These are phyloP conservation scores for Lasioglossum oenotherae DNA, from an alignment of 2,888 invertebrate species.

Conservation along the genomic window DNA sequence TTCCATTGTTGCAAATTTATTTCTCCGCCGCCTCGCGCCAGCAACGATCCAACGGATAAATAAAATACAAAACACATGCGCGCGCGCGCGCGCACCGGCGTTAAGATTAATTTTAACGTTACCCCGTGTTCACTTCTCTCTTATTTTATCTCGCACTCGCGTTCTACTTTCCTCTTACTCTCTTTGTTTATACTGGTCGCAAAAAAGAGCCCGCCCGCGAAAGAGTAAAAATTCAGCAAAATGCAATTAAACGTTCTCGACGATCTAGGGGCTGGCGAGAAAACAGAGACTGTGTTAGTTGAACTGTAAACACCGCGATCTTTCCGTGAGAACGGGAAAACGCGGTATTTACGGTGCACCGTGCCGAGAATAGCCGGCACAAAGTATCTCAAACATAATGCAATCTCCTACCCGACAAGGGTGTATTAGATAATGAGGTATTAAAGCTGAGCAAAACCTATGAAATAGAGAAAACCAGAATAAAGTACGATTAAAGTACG, in stretches of 20 bases:
- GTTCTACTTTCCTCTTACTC: background rate
- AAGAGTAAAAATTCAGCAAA: background rate
- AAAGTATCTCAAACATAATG: background rate
- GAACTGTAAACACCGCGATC: constrained; percentile 15
- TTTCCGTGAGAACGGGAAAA: background rate
- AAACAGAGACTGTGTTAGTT: constrained; percentile 12
- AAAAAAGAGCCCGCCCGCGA: background rate
- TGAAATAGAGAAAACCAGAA: background rate
- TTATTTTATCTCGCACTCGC: background rate
- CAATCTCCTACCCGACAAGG: background rate
- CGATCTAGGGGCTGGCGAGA: constrained; percentile 1
- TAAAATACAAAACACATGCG: background rate
- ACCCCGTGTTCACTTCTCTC: background rate
- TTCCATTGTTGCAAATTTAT: constrained; percentile 2
- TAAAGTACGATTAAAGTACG: background rate
- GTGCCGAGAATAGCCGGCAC: background rate
- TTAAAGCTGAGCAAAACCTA: background rate
- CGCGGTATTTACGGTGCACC: background rate
- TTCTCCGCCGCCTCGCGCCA: background rate
- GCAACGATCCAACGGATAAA: background rate
- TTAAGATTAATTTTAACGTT: background rate
- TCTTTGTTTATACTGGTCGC: background rate
- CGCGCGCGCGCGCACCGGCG: background rate
- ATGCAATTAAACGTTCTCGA: constrained; percentile 37
- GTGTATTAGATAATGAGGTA: constrained; percentile 8